phyloP scores from a whole-genome alignment of 2,113 vertebrate genomes.

The Colinus virginianus region DNA sequence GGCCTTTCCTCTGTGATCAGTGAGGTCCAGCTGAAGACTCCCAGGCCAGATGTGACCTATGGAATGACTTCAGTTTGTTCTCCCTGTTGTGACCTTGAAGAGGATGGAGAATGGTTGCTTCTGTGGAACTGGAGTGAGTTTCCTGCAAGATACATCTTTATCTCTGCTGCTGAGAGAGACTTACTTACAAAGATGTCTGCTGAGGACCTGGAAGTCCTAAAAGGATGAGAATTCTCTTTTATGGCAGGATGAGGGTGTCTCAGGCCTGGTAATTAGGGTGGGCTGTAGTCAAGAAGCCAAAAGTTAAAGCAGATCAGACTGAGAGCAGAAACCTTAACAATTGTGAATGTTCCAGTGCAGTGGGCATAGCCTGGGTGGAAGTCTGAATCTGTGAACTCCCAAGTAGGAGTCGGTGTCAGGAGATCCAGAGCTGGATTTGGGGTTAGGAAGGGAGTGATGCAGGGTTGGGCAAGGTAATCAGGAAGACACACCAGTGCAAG shows the following conservation, averaged over 20 bases:
- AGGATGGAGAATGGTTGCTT: fast-evolving
- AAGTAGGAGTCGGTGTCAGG: background rate
- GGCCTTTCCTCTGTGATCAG: background rate
- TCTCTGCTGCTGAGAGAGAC: background rate
- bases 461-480: background rate
- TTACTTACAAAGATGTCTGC: background rate
- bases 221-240: background rate
- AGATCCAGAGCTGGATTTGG: background rate
- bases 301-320: background rate
- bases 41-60: background rate
- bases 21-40: background rate
- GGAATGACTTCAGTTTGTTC: background rate
- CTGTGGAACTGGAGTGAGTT: background rate
- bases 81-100: fast-evolving
- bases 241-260: background rate
- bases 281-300: background rate
- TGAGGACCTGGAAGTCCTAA: background rate
- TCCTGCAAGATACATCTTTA: background rate
- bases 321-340: background rate
- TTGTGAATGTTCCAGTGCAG: background rate
- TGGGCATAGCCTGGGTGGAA: background rate
- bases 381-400: background rate
- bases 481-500: background rate
- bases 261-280: background rate
- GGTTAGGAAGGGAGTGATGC: background rate